These are phyloP conservation scores for Triops longicaudatus DNA, from an alignment of 1,140 invertebrate species.

Conservation along the genomic window DNA sequence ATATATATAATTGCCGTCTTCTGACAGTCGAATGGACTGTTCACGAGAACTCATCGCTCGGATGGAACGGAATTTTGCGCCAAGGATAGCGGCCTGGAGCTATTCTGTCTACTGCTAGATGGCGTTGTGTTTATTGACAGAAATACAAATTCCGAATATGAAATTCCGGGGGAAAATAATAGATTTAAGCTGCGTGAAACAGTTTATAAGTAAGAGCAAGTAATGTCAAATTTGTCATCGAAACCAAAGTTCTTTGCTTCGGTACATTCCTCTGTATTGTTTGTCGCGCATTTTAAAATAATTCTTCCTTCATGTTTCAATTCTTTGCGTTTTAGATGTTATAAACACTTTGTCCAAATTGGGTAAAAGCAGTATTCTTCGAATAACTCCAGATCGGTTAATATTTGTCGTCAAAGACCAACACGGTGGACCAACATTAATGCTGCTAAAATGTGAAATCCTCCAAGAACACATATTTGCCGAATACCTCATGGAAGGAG, in stretches of 20 bases:
- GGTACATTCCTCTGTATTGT: background rate
- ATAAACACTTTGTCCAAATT: background rate
- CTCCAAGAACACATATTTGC: slow-evolving; percentile 1
- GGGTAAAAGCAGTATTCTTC: background rate
- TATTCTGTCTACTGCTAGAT: no score
- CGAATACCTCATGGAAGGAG: slow-evolving; percentile 1
- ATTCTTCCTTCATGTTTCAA: no score
- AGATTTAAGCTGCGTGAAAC: background rate
- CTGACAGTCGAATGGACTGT: no score
- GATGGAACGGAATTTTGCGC: no score
- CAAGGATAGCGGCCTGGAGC: no score
- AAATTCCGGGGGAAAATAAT: slow-evolving; percentile 8
- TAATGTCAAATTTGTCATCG: background rate
- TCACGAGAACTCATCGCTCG: no score
- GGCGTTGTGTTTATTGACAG: background rate
- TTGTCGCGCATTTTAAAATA: background rate
- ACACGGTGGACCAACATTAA: background rate
- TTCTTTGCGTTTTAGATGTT: background rate
- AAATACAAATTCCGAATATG: background rate
- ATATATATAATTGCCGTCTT: no score
- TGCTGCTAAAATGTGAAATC: background rate
- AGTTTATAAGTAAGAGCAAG: background rate
- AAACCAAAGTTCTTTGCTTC: background rate
- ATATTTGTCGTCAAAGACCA: background rate
- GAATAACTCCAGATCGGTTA: background rate